phyloP scores from a whole-genome alignment of 1,140 invertebrate genomes.

The Hylyphantes graminicola region DNA sequence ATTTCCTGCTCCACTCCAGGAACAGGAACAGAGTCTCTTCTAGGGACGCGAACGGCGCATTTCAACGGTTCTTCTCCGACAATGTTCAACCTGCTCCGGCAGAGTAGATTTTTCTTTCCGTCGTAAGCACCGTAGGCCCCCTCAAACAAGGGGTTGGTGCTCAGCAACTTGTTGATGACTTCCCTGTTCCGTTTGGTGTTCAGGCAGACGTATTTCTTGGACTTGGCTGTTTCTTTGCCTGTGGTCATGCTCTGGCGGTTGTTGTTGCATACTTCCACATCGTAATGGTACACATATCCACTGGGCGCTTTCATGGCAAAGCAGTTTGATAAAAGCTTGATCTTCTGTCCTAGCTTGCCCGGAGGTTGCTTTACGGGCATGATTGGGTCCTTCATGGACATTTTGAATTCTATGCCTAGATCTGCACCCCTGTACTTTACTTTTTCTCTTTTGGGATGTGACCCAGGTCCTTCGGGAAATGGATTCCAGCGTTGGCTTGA shows the following conservation, averaged over 20 bases:
- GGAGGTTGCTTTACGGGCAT: not conserved
- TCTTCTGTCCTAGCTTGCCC: slow-evolving; percentile 13
- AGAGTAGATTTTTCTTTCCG: slow-evolving; percentile 42
- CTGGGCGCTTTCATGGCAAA: slow-evolving; percentile 10
- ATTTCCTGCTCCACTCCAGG: not conserved
- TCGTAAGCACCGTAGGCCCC: slow-evolving; percentile 37
- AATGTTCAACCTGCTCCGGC: not conserved
- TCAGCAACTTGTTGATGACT: slow-evolving; percentile 20
- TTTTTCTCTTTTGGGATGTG: no score
- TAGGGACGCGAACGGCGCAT: not conserved
- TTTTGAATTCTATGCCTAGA: slow-evolving; percentile 13
- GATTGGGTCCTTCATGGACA: not conserved
- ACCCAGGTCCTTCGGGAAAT: no score
- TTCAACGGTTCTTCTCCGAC: not conserved
- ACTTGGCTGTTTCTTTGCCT: not conserved
- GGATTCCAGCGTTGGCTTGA: no score
- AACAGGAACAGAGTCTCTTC: not conserved
- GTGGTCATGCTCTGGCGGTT: not conserved
- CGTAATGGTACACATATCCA: slow-evolving; percentile 52
- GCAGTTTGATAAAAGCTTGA: slow-evolving; percentile 33
- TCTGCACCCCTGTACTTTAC: not conserved
- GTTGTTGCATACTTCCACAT: slow-evolving; percentile 35
- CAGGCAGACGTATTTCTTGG: slow-evolving; percentile 30
- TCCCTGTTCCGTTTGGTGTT: slow-evolving; percentile 30
- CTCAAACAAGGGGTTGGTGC: not conserved